Evolutionary conservation across 2,797 vertebrate species (phyloP).

Genomic region (Phylloscopus collybita): DNA sequence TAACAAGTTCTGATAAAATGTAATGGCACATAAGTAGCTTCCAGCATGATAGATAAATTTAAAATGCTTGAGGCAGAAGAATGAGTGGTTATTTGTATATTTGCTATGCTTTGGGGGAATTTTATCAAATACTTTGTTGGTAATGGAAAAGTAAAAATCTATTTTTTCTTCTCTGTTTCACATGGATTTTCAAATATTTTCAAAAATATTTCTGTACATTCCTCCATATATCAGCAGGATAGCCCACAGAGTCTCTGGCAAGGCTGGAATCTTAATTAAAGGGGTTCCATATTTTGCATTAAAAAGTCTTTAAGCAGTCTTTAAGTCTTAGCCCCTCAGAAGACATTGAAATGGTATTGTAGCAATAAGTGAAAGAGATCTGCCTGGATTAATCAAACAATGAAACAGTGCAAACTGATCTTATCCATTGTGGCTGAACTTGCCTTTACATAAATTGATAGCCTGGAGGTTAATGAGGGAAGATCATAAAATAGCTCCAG

Average conservation of each 20-base stretch:
- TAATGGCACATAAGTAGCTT: background rate
- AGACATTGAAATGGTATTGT: background rate
- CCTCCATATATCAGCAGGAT: background rate
- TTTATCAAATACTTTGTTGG: background rate
- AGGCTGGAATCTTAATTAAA: background rate
- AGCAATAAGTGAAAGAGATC: background rate
- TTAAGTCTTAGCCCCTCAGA: background rate
- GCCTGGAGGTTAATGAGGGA: slow-evolving; percentile 1
- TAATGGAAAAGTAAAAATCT: background rate
- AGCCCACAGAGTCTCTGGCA: background rate
- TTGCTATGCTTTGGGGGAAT: background rate
- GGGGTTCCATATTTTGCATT: background rate
- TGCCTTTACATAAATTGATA: background rate
- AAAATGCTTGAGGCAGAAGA: background rate
- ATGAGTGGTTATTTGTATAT: background rate
- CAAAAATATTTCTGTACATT: background rate
- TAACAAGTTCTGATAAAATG: background rate
- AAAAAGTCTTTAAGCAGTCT: background rate
- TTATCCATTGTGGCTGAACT: background rate
- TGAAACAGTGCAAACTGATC: background rate
- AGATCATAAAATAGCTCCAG: background rate
- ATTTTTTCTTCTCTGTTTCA: background rate
- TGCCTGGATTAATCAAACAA: background rate
- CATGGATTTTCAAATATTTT: background rate
- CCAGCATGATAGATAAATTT: background rate